Conservation (phyloP, 1,140 invertebrate species). For the Chrysomallon squamiferum region DNA sequence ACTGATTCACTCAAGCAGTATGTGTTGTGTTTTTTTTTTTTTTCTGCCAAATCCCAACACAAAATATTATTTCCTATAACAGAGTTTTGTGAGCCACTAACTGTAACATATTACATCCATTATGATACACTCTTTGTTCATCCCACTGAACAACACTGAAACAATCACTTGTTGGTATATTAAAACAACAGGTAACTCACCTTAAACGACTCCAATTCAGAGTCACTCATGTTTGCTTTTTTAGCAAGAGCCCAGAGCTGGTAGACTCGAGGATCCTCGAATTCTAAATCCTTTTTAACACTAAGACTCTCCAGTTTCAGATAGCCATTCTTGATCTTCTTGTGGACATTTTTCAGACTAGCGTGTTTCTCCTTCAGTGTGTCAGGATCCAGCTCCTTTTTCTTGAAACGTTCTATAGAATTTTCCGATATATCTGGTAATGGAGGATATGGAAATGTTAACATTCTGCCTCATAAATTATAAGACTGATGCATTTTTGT, state of each 20-base stretch:
- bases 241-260: constrained; percentile 84
- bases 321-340: constrained; percentile 80
- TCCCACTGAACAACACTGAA: too few relatives aligned
- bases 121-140: too few relatives aligned
- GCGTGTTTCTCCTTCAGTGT: constrained; percentile 30
- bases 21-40: too few relatives aligned
- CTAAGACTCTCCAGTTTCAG: constrained; percentile 78
- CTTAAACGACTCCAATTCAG: constrained; percentile 84
- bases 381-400: constrained; percentile 15
- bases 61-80: too few relatives aligned
- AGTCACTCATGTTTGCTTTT: constrained; percentile 78
- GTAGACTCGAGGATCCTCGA: constrained; percentile 88
- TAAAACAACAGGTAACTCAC: too few relatives aligned
- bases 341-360: constrained; percentile 74
- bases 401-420: constrained; percentile 29
- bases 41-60: too few relatives aligned
- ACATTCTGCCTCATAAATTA: not conserved
- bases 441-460: not conserved
- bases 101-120: too few relatives aligned
- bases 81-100: too few relatives aligned
- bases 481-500: not conserved
- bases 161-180: too few relatives aligned
- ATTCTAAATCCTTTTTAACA: constrained; percentile 81
- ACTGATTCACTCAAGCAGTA: too few relatives aligned
- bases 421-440: constrained; percentile 37